These are phyloP conservation scores for Cantharis rufa DNA, from an alignment of 2,888 invertebrate species.

Conservation along the genomic window DNA sequence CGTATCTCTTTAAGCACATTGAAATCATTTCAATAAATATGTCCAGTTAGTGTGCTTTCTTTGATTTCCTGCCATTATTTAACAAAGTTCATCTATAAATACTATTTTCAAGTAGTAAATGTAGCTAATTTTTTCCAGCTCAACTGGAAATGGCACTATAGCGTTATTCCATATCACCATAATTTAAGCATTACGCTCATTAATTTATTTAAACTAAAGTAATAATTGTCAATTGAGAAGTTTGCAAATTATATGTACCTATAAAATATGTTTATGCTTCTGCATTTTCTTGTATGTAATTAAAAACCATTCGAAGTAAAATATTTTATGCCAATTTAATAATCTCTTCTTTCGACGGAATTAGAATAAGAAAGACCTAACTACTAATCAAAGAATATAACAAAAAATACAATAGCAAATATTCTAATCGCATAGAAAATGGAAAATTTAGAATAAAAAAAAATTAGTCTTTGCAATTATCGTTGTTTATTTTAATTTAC, in stretches of 20 bases:
- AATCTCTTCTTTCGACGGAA: no score
- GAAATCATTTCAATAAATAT: conserved; percentile 18
- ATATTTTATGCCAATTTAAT: neutral
- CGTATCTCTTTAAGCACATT: conserved; percentile 9
- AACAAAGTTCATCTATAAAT: neutral
- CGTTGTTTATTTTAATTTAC: no score
- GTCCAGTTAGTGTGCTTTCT: conserved; percentile 5
- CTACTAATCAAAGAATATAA: no score
- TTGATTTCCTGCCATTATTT: conserved; percentile 1
- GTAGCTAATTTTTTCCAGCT: neutral
- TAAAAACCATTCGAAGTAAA: neutral
- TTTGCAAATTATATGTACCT: neutral
- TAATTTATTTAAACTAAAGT: neutral
- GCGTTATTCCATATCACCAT: neutral
- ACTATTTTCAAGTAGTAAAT: neutral
- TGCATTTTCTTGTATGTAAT: neutral
- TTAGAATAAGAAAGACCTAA: no score
- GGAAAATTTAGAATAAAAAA: no score
- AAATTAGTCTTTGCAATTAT: no score
- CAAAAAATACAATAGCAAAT: no score
- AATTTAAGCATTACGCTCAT: neutral
- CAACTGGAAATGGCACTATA: neutral
- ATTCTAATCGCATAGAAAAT: no score
- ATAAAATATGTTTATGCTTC: neutral
- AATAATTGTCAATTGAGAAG: neutral